These are phyloP conservation scores for Chrysocyon brachyurus DNA, from an alignment of 2,797 vertebrate species.

Conservation along the genomic window DNA sequence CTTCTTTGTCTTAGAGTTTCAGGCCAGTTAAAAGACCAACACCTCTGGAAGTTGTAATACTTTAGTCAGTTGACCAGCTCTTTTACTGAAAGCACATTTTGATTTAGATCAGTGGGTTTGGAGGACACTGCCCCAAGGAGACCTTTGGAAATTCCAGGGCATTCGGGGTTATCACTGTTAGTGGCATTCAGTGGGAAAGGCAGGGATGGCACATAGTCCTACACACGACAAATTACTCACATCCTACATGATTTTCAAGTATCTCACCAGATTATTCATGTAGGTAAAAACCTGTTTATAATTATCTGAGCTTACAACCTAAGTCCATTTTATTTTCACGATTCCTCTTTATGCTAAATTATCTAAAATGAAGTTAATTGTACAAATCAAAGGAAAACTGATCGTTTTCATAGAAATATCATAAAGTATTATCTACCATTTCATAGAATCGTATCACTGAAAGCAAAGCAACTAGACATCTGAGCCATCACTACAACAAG, in stretches of 20 bases:
- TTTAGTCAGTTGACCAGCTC: not conserved
- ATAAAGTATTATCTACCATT: not conserved
- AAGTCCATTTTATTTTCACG: not conserved
- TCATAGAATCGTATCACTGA: not conserved
- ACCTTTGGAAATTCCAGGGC: not conserved
- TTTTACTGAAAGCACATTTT: slow-evolving; percentile 12
- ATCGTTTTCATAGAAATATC: not conserved
- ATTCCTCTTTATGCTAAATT: not conserved
- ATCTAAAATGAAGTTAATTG: not conserved
- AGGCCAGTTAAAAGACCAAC: not conserved
- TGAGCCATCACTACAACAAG: not conserved
- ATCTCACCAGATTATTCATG: not conserved
- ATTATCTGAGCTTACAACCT: not conserved
- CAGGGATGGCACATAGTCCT: not conserved
- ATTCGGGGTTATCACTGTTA: not conserved
- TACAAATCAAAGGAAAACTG: not conserved
- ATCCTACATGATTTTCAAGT: not conserved
- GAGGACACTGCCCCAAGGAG: not conserved
- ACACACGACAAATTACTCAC: not conserved
- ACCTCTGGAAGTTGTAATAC: not conserved
- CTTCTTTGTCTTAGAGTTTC: not conserved
- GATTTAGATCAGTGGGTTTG: not conserved
- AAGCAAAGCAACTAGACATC: slow-evolving; percentile 9
- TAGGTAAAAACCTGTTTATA: not conserved
- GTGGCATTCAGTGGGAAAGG: not conserved